phyloP scores from a whole-genome alignment of 2,113 vertebrate genomes.

The Xiphorhynchus elegans region DNA sequence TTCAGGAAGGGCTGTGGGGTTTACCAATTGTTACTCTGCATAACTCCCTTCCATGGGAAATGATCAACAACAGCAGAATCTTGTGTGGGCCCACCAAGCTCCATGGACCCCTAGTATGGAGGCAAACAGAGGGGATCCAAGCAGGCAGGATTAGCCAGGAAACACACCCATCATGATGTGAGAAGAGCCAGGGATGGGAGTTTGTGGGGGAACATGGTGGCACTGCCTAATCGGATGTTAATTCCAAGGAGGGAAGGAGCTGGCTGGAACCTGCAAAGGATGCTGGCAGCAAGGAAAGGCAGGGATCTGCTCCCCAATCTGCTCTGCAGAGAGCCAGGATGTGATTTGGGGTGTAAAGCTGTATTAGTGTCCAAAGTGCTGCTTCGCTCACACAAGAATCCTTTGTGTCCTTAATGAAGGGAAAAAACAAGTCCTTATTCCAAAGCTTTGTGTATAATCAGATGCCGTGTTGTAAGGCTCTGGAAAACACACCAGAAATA shows the following conservation, averaged over 20 bases:
- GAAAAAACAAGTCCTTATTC: slow-evolving; percentile 78
- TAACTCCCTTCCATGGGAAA: neutral
- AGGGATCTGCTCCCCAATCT: slow-evolving; percentile 70
- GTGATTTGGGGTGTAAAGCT: slow-evolving; percentile 77
- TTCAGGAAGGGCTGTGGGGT: neutral
- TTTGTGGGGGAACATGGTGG: slow-evolving; percentile 6
- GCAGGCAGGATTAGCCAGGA: neutral
- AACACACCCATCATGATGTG: accelerated
- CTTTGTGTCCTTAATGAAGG: slow-evolving; percentile 84
- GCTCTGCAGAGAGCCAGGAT: slow-evolving; percentile 69
- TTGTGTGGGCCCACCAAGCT: neutral
- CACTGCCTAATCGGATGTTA: slow-evolving; percentile 66
- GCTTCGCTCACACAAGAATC: slow-evolving; percentile 77
- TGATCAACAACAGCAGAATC: neutral
- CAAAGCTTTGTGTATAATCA: slow-evolving; percentile 81
- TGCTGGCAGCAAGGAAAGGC: slow-evolving; percentile 73
- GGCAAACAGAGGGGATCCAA: neutral
- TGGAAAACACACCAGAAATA: slow-evolving; percentile 83
- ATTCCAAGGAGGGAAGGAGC: slow-evolving; percentile 70
- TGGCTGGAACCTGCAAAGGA: slow-evolving; percentile 68
- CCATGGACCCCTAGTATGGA: neutral
- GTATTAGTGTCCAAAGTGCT: slow-evolving; percentile 77
- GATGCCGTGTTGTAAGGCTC: slow-evolving; percentile 78
- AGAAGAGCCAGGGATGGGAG: slow-evolving; percentile 74
- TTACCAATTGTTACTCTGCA: accelerated